Conservation (phyloP, 2,113 vertebrate genomes). For the Synodontis membranacea region DNA sequence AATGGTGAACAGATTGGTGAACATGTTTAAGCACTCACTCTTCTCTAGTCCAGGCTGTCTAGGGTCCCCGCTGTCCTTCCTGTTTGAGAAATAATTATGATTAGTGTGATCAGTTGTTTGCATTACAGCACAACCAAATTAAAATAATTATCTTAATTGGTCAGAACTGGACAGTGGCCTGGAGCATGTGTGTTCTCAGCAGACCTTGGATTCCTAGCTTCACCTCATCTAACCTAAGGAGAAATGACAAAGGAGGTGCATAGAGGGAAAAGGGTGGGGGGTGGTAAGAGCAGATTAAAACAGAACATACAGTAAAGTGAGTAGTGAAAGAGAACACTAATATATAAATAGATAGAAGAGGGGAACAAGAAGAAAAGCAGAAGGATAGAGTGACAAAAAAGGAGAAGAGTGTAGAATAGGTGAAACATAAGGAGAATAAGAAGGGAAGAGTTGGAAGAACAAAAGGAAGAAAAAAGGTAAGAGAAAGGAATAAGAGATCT, state of each 20-base stretch:
- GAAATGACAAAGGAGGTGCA: not conserved
- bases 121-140: not conserved
- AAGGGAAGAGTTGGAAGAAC: not conserved
- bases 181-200: not conserved
- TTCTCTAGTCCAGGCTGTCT: not conserved
- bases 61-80: not conserved
- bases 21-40: slow-evolving; percentile 10
- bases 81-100: slow-evolving; percentile 3
- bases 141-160: not conserved
- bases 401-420: not conserved
- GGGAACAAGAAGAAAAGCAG: not conserved
- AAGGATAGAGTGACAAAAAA: not conserved
- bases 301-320: not conserved
- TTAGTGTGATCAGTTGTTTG: not conserved
- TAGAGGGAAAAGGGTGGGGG: not conserved
- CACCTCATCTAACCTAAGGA: not conserved
- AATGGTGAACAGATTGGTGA: slow-evolving; percentile 6
- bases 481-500: not conserved
- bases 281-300: too few relatives aligned
- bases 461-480: not conserved
- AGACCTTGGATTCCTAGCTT: not conserved
- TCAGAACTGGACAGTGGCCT: not conserved
- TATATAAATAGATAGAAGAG: not conserved
- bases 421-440: not conserved
- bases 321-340: not conserved